Percentiles rank a stretch among this genome's conserved stretches.
These are phyloP conservation scores for Mesopsocus fuscifrons DNA, from an alignment of 2,888 invertebrate species.

Conservation along the genomic window DNA sequence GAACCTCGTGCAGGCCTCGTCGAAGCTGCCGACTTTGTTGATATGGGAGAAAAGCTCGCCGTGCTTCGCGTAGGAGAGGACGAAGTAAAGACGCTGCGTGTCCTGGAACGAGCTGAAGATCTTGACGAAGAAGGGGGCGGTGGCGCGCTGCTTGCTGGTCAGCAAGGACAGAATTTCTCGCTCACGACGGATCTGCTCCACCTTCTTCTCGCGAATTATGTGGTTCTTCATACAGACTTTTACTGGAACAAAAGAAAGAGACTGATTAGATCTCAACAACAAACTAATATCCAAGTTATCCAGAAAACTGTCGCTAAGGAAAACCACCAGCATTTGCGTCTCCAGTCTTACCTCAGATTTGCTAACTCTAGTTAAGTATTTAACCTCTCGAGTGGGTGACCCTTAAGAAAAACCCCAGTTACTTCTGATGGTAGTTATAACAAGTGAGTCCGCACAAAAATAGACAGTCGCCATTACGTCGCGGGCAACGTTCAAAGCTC, in stretches of 20 bases:
- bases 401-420: too few relatives aligned
- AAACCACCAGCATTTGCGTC: too few relatives aligned
- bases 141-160: slow-evolving; percentile 37
- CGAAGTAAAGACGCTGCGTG: slow-evolving; percentile 78
- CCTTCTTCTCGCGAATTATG: slow-evolving; percentile 83
- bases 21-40: slow-evolving; percentile 76
- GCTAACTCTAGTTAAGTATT: too few relatives aligned
- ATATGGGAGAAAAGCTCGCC: slow-evolving; percentile 89
- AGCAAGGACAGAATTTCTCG: slow-evolving; percentile 82
- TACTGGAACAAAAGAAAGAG: slow-evolving; percentile 38
- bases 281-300: too few relatives aligned
- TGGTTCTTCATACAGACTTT: slow-evolving; percentile 95
- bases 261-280: too few relatives aligned
- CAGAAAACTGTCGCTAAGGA: too few relatives aligned
- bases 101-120: slow-evolving; percentile 97
- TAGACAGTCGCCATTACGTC: too few relatives aligned
- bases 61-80: slow-evolving; percentile 82
- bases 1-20: slow-evolving; percentile 73
- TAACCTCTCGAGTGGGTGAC: too few relatives aligned
- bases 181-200: slow-evolving; percentile 82
- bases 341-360: too few relatives aligned
- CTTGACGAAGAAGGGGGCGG: slow-evolving; percentile 69
- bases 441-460: too few relatives aligned
- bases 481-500: too few relatives aligned
- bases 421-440: too few relatives aligned